phyloP scores from a whole-genome alignment of 2,113 vertebrate genomes.

The Salvelinus sp. region DNA sequence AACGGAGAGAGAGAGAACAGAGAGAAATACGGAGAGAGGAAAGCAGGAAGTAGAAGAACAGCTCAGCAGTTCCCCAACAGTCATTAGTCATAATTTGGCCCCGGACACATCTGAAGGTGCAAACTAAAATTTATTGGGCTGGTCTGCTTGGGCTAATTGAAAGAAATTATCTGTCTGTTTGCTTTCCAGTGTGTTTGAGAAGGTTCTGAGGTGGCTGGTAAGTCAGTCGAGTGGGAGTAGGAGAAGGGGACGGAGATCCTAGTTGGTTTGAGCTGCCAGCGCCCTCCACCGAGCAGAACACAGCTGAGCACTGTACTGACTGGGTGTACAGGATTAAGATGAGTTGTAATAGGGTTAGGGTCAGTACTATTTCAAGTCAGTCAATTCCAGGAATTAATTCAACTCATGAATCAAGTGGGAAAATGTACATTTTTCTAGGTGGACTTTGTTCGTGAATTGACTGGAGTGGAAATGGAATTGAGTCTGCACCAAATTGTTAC shows the following conservation, averaged over 20 bases:
- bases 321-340: too few species aligned
- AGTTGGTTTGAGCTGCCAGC: slow-evolving; percentile 65
- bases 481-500: too few species aligned
- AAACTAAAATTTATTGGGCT: slow-evolving; percentile 80
- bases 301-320: slow-evolving; percentile 48
- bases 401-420: too few species aligned
- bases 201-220: slow-evolving; percentile 36
- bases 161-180: slow-evolving; percentile 83
- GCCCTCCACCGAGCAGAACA: slow-evolving; percentile 61
- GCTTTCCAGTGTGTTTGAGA: slow-evolving; percentile 62
- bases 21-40: neutral
- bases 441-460: too few species aligned
- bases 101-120: slow-evolving; percentile 72
- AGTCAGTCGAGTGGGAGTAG: too few species aligned
- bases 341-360: neutral
- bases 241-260: neutral
- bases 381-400: too few species aligned
- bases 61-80: slow-evolving; percentile 69
- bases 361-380: too few species aligned
- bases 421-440: too few species aligned
- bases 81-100: slow-evolving; percentile 82
- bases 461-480: too few species aligned
- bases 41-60: slow-evolving; percentile 57
- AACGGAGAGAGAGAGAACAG: neutral
- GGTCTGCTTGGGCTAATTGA: slow-evolving; percentile 76